Evolutionary conservation across 37 sponge, comb jelly and placozoan species (phyloP).

Genomic region (Halisarca cf. caerulea): DNA sequence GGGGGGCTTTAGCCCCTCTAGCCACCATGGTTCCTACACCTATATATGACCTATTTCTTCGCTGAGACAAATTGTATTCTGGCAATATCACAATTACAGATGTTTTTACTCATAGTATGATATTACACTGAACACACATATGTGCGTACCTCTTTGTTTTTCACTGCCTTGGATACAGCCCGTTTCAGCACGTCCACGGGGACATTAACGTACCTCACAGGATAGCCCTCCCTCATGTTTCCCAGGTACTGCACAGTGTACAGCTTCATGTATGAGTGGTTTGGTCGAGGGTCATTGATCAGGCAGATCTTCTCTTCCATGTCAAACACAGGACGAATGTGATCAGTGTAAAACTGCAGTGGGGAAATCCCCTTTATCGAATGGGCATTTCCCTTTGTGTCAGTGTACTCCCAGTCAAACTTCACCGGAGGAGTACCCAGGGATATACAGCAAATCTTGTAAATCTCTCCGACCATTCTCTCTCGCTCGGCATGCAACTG

Average conservation of each 20-base stretch:
- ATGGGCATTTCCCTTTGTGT: not conserved
- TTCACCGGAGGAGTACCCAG: slow-evolving; percentile 34
- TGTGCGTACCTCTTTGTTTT: not conserved
- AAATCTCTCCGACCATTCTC: slow-evolving; percentile 25
- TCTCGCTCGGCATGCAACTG: slow-evolving; percentile 7
- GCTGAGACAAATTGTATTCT: no score
- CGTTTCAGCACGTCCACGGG: slow-evolving; percentile 39
- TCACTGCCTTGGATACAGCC: slow-evolving; percentile 1
- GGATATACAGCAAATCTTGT: slow-evolving; percentile 31
- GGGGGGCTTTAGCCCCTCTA: no score
- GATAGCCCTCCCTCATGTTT: slow-evolving; percentile 32
- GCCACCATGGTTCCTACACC: no score
- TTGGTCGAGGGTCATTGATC: slow-evolving; percentile 49
- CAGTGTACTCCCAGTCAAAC: slow-evolving; percentile 41
- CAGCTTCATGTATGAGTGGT: slow-evolving; percentile 25
- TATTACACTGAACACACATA: no score
- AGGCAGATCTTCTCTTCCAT: slow-evolving; percentile 51
- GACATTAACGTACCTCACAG: slow-evolving; percentile 41
- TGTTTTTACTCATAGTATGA: no score
- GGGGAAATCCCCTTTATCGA: slow-evolving; percentile 15
- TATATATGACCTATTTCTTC: no score
- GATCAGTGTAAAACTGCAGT: slow-evolving; percentile 14
- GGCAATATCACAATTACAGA: no score
- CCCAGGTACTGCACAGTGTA: slow-evolving; percentile 62
- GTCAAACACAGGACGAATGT: slow-evolving; percentile 32